A percentile compares a stretch with the other conserved stretches of the same genome.
These are phyloP conservation scores for Scrobipalpa costella DNA, from an alignment of 2,888 invertebrate species.

Conservation along the genomic window DNA sequence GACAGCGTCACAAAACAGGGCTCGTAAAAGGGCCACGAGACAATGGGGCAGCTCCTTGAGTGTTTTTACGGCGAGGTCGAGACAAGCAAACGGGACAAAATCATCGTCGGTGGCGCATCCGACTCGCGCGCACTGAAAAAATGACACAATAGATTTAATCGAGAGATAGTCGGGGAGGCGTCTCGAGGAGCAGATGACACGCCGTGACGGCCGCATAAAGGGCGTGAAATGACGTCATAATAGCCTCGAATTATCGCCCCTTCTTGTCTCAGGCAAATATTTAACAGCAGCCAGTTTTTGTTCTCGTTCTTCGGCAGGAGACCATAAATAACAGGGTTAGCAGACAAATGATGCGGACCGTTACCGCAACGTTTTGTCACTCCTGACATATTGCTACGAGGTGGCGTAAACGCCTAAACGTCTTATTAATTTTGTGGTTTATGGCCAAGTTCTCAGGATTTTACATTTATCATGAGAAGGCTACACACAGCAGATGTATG, in stretches of 20 bases:
- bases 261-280: slow-evolving; percentile 81
- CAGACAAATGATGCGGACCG: slow-evolving; percentile 76
- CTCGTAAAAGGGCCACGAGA: slow-evolving; percentile 78
- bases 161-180: slow-evolving; percentile 78
- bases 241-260: slow-evolving; percentile 80
- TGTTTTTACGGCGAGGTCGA: slow-evolving; percentile 75
- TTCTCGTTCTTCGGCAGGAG: slow-evolving; percentile 72
- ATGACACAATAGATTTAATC: slow-evolving; percentile 79
- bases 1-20: slow-evolving; percentile 77
- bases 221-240: slow-evolving; percentile 81
- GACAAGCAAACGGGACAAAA: slow-evolving; percentile 73
- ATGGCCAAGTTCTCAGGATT: neutral
- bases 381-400: slow-evolving; percentile 73
- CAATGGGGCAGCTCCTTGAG: slow-evolving; percentile 73
- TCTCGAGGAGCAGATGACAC: slow-evolving; percentile 80
- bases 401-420: slow-evolving; percentile 79
- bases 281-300: slow-evolving; percentile 78
- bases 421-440: slow-evolving; percentile 61
- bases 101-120: slow-evolving; percentile 80
- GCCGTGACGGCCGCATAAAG: slow-evolving; percentile 78
- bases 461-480: neutral
- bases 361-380: slow-evolving; percentile 75
- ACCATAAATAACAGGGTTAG: slow-evolving; percentile 77
- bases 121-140: slow-evolving; percentile 74
- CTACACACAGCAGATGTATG: neutral